Base-by-base conservation (phyloP, 2,888 invertebrate species). In the Odontothrips loti region DNA sequence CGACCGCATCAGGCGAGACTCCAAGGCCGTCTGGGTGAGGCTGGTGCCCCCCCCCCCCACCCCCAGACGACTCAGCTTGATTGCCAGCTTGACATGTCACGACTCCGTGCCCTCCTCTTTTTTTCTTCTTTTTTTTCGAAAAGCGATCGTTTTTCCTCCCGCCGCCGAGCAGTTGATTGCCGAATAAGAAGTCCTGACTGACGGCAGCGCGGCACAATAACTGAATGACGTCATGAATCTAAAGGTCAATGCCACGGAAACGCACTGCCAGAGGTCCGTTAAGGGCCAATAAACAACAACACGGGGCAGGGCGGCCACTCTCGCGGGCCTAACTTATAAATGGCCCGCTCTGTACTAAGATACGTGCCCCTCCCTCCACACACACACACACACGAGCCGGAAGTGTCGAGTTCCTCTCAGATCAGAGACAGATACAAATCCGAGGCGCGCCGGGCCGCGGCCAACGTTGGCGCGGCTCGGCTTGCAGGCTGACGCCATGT, bases 351-450 rank as follows among this genome's bases (percentile, higher is more conserved):
- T 75, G 68, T 27, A 9, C 68, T 23, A 10, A 6, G 58, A 58
- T n/a, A 6, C 12, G 17, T 4, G 6, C 3, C 27, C 9, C 68
- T 23, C 68, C 68, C 27, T 3, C 68, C 27, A 58, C 11, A 8
- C 15, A 15, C 58, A 6, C n/a, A 17, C 11, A 6, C 27, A 27
- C 10, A 27, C 23, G 68, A 1, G 9, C 68, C 68, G 68, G 68
- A 75, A 75, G 68, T 75, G 23, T 75, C 68, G 68, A 23, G 68
- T 75, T 75, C 27, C 68, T 6, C 27, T 75, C 68, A 27, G 68
- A 75, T 75, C 68, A 27, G 68, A 75, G 68, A 75, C 68, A 23
- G 68, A 68, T 68, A 75, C 68, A 68, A 68, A 68, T 68, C 68
- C 27, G 68, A 75, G 68, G 12, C 27, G 27, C 68, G 6, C 23